phyloP scores from a whole-genome alignment of 92 coral and sea anemone species.

The Umimayanthus kanabou region DNA sequence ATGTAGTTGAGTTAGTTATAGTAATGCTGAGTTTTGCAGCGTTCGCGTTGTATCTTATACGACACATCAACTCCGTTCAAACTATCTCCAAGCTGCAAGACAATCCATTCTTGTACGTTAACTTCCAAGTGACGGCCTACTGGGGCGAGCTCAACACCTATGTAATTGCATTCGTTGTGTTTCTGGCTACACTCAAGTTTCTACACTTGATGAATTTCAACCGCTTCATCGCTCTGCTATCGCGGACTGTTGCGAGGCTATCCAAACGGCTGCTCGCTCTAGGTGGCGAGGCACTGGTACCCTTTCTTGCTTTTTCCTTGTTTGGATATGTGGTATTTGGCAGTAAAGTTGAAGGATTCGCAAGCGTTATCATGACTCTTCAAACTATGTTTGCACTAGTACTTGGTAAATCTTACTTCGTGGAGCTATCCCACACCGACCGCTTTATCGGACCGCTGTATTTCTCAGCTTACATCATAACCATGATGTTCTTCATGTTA shows the following conservation, averaged over 20 bases:
- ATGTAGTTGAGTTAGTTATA: slow-evolving; percentile 47
- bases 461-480: slow-evolving; percentile 46
- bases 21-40: slow-evolving; percentile 54
- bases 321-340: slow-evolving; percentile 63
- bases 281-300: slow-evolving; percentile 52
- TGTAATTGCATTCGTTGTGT: slow-evolving; percentile 57
- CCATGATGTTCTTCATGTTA: slow-evolving; percentile 60
- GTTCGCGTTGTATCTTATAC: slow-evolving; percentile 50
- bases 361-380: slow-evolving; percentile 40
- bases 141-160: slow-evolving; percentile 62
- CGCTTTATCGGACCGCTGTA: slow-evolving; percentile 54
- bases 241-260: slow-evolving; percentile 46
- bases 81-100: slow-evolving; percentile 54
- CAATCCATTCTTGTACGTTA: slow-evolving; percentile 57
- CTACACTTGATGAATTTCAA: slow-evolving; percentile 64
- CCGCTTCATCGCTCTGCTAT: slow-evolving; percentile 57
- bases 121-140: slow-evolving; percentile 54
- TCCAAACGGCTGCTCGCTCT: slow-evolving; percentile 45
- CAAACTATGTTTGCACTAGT: slow-evolving; percentile 63
- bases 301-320: slow-evolving; percentile 54
- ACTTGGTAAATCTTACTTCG: slow-evolving; percentile 63
- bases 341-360: slow-evolving; percentile 47
- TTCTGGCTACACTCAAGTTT: slow-evolving; percentile 67
- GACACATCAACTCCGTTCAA: slow-evolving; percentile 46
- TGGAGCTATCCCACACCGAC: slow-evolving; percentile 54